Evolutionary conservation across 2,888 invertebrate genomes (phyloP), one percentile per base, ranked within the genome.

Genomic region (Homarus gammarus): DNA sequence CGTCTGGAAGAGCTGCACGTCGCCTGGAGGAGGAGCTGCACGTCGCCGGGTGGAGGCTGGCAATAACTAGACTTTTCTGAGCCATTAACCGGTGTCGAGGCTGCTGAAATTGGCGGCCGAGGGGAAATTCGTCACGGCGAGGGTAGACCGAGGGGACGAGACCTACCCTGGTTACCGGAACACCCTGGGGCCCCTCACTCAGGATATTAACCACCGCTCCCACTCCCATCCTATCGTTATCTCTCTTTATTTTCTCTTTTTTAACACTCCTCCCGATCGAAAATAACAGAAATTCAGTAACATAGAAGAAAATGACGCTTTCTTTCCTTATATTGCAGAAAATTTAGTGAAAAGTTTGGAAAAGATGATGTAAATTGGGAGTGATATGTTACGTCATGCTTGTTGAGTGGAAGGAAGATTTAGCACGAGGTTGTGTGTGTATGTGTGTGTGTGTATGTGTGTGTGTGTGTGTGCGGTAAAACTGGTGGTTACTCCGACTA

Each of bases 121-220:
- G 85, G 85, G 77, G 64, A 44, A 77, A 85, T 85, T 78, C 77
- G 85, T 85, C 85, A 85, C 38, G 85, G 85, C n/a, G 75, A 75
- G 85, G 77, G 77, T 18, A 64, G 68, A 70, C 36, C 51, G 49
- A 72, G 49, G 83, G 49, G 83, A 83, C 49, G 27, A 12, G 5
- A 22, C 18, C 5, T 6, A 3, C n/a, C 1, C 1, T 79, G 61
- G 36, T 36, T 56, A 78, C 22, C 56, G 18, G 61, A 78, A 64
- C 38, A 38, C 38, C 38, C 61, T 64, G n/a, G 31, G 83, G 72
- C 83, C 70, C 33, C 70, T 70, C 49, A 44, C 83, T 83, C 83
- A 83, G 83, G 61, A 79, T 79, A 61, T 49, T 49, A 38, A 27
- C 79, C 49, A 38, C 61, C 38, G 40, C 79, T 38, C 27, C n/a